phyloP scores from a whole-genome alignment of 1,140 invertebrate species.

The Tetraneura akinire region DNA sequence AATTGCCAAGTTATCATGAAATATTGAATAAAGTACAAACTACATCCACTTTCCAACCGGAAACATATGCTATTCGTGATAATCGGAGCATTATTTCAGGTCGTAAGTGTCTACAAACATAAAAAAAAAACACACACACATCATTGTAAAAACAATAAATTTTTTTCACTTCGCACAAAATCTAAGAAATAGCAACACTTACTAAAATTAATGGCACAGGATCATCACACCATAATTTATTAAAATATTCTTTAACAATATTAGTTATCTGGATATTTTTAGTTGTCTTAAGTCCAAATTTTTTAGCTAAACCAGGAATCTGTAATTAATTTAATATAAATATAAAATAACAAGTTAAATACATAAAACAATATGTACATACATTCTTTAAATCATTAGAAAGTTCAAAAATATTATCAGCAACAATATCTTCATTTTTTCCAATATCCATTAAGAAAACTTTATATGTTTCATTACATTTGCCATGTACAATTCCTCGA shows the following conservation, averaged over 20 bases:
- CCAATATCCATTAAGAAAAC: constrained; percentile 34
- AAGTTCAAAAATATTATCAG: constrained; percentile 4
- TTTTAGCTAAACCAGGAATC: constrained; percentile 34
- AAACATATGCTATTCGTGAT: too few species aligned
- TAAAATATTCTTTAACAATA: constrained; percentile 14
- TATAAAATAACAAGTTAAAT: neutral
- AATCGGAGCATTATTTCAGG: too few species aligned
- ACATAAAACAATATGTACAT: neutral
- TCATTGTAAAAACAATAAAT: too few species aligned
- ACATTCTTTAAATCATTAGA: constrained; percentile 25
- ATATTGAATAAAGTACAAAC: too few species aligned
- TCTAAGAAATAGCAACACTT: too few species aligned
- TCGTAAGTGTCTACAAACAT: too few species aligned
- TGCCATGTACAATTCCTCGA: neutral
- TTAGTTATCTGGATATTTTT: neutral
- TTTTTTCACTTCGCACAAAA: too few species aligned
- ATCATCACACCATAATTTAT: constrained; percentile 6
- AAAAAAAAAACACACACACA: too few species aligned
- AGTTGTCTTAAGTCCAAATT: constrained; percentile 27
- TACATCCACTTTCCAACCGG: too few species aligned
- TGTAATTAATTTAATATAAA: neutral
- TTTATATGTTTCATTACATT: neutral
- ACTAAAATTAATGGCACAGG: constrained; percentile 41
- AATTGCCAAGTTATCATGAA: too few species aligned
- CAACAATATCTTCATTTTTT: neutral